Evolutionary conservation across 2,888 invertebrate genomes (phyloP).

Genomic region (Agrochola lychnidis): DNA sequence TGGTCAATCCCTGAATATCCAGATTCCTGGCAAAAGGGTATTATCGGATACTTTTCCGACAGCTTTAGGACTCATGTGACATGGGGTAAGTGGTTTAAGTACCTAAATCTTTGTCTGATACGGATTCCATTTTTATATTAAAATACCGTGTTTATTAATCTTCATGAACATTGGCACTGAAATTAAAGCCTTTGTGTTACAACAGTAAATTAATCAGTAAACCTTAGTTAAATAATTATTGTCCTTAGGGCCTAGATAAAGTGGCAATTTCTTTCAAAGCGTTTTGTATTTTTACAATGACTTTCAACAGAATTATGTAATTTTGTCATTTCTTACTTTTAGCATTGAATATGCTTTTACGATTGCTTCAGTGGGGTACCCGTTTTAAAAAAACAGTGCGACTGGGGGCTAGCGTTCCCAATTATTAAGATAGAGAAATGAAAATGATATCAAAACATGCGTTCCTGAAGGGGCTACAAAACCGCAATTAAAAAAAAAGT

Average conservation of each 20-base stretch:
- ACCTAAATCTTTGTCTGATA: slow-evolving; percentile 5
- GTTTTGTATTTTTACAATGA: background rate
- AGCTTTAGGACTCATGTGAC: slow-evolving; percentile 15
- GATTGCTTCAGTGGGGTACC: too few species aligned
- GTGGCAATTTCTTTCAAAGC: background rate
- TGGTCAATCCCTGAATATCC: background rate
- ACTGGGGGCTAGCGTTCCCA: too few species aligned
- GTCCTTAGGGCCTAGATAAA: background rate
- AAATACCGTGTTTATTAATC: background rate
- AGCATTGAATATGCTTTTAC: too few species aligned
- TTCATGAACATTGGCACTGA: background rate
- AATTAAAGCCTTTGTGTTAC: background rate
- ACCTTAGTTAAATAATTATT: too few species aligned
- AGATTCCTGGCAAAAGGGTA: slow-evolving; percentile 17
- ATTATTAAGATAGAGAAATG: too few species aligned
- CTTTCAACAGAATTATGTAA: too few species aligned
- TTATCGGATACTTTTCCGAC: slow-evolving; percentile 12
- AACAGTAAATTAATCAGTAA: background rate
- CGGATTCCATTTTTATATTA: background rate
- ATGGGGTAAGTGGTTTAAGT: background rate
- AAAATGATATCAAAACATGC: too few species aligned
- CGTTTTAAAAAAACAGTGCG: too few species aligned
- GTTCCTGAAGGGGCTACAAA: too few species aligned
- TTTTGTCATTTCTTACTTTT: too few species aligned
- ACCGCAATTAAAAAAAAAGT: too few species aligned